phyloP scores from a whole-genome alignment of 2,797 vertebrate species.

The Neosilurus mollespiculum region DNA sequence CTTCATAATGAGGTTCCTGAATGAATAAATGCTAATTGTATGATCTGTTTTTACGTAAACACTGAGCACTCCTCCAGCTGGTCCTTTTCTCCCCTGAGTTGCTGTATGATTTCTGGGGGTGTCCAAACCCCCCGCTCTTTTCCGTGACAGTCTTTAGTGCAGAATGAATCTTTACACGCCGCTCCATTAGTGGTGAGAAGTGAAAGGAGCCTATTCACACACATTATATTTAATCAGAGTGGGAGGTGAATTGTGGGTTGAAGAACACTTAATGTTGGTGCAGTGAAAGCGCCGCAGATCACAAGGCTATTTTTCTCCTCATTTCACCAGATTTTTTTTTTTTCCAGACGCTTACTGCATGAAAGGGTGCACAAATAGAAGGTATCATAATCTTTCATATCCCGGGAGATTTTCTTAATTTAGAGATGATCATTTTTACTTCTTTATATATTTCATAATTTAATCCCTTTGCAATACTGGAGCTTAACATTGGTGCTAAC shows the following conservation, averaged over 20 bases:
- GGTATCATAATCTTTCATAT: too few species aligned
- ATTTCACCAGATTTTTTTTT: not conserved
- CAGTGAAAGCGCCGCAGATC: slow-evolving; percentile 40
- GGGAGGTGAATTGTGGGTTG: slow-evolving; percentile 42
- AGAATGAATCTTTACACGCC: slow-evolving; percentile 39
- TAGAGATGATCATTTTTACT: too few species aligned
- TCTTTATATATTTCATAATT: too few species aligned
- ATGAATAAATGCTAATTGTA: slow-evolving; percentile 4
- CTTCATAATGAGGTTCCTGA: slow-evolving; percentile 12
- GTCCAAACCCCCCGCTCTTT: too few species aligned
- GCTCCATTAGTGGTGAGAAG: slow-evolving; percentile 36
- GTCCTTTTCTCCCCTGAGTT: slow-evolving; percentile 33
- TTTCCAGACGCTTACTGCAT: not conserved
- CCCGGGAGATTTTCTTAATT: too few species aligned
- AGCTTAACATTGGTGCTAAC: not conserved
- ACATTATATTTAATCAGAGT: slow-evolving; percentile 51
- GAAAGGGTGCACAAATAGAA: not conserved
- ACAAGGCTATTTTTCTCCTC: slow-evolving; percentile 16
- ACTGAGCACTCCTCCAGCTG: slow-evolving; percentile 38
- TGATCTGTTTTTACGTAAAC: slow-evolving; percentile 36
- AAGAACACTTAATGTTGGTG: slow-evolving; percentile 52
- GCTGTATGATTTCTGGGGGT: slow-evolving; percentile 27
- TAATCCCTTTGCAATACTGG: too few species aligned
- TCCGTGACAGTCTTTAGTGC: not conserved
- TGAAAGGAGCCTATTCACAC: slow-evolving; percentile 50